phyloP scores from a whole-genome alignment of 2,113 vertebrate species.

The Orcinus orca region DNA sequence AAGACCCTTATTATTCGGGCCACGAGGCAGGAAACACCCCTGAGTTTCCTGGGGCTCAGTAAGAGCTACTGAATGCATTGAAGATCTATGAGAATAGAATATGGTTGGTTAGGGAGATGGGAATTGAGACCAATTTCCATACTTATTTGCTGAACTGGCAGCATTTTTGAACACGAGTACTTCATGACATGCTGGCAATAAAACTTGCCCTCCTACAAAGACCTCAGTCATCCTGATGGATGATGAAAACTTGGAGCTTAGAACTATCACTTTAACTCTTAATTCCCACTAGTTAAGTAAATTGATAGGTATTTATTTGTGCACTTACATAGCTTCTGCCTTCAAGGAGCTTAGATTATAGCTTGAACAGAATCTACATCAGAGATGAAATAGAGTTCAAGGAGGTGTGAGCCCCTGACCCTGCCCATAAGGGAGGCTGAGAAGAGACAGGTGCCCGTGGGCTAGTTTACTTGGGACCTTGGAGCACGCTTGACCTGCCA shows the following conservation, averaged over 20 bases:
- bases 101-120: not conserved
- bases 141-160: not conserved
- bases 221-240: not conserved
- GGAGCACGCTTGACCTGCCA: not conserved
- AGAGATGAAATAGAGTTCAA: not conserved
- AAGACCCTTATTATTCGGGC: conserved; percentile 64
- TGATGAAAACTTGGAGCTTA: not conserved
- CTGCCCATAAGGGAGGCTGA: not conserved
- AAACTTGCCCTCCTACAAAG: not conserved
- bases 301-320: not conserved
- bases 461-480: not conserved
- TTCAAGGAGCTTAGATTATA: not conserved
- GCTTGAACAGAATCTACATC: not conserved
- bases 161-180: not conserved
- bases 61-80: not conserved
- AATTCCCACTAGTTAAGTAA: not conserved
- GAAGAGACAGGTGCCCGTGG: accelerated
- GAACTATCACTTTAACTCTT: not conserved
- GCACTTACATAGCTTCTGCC: not conserved
- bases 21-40: not conserved
- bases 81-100: not conserved
- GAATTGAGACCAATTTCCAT: not conserved
- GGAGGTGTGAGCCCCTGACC: not conserved
- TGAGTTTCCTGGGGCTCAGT: not conserved
- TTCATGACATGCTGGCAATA: not conserved